A percentile compares a stretch with the other conserved stretches of the same genome.
Evolutionary conservation across 2,888 invertebrate species (phyloP).

Genomic region (Polyommatus iphigenia): DNA sequence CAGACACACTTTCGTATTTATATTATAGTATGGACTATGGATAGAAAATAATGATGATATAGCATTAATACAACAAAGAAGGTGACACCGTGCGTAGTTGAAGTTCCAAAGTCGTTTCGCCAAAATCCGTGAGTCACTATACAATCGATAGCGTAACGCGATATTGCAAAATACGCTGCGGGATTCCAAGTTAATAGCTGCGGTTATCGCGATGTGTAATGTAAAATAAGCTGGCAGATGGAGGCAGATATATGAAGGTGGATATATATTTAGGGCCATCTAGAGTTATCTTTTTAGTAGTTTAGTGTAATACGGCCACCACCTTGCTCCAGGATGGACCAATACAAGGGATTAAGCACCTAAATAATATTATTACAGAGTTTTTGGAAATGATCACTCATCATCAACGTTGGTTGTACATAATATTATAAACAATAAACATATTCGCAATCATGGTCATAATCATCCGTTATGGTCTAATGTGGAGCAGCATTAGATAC

Average conservation of each 20-base stretch:
- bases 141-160: slow-evolving; percentile 7
- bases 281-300: no score
- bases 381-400: neutral
- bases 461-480: no score
- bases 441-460: no score
- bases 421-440: no score
- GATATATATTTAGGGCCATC: no score
- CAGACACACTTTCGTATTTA: no score
- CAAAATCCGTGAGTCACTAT: neutral
- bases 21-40: no score
- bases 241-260: no score
- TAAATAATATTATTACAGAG: neutral
- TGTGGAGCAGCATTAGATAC: no score
- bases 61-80: neutral
- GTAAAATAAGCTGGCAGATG: neutral
- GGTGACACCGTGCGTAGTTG: neutral
- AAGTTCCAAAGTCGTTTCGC: slow-evolving; percentile 4
- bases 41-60: neutral
- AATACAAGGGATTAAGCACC: no score
- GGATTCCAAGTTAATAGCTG: neutral
- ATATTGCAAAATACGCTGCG: slow-evolving; percentile 1
- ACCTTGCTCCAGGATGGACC: no score
- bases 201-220: neutral
- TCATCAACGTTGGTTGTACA: neutral
- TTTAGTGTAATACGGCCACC: no score